Base-by-base conservation (phyloP, 1,140 invertebrate species). In the Branchinecta lynchi region DNA sequence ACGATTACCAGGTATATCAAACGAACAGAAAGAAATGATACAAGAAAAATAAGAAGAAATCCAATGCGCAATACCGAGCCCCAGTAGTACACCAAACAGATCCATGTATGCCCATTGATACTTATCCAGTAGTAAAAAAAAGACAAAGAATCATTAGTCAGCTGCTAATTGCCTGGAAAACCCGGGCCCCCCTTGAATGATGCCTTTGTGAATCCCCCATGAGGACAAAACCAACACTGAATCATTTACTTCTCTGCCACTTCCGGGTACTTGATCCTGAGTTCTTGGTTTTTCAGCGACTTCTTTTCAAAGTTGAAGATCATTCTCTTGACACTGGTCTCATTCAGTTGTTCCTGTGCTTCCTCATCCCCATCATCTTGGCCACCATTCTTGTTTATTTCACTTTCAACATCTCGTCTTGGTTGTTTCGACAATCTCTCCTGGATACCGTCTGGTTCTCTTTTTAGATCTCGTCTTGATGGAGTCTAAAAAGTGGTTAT, bases 181-280 rank as follows among this genome's bases (percentile, higher is more conserved):
- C 21, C 44, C 0, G 9, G 12, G 46, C 6, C 70, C 68, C 12
- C 15, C 32, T 32, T 32, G 5, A 32, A 32, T 32, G 2, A 43
- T n/a, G 12, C 32, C n/a, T 67, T 67, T 67, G 3, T 1, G 43
- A 15, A 15, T 20, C 15, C n/a, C 66, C n/a, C 12, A 3, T 15
- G 32, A 17, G 1, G n/a, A 32, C 66, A 32, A 67, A 32, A 15
- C 2, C 3, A 2, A 15, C n/a, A 65, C 66, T 10, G 44, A 17
- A 65, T 44, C 20, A 74, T 74, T 77, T 80, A 87, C 85, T 96
- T 96, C 77, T 97, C 92, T 60, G 97, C 93, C 74, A 90, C 86
- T 79, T 98, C 96, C 3, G 94, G 90, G 81, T 94, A 98, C 79
- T 99, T 99, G 0, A 99, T 97, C 74, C 97, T 84, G 87, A 97